Base-by-base conservation (phyloP, 2,888 invertebrate genomes). In the Chrysolina oricalcia region DNA sequence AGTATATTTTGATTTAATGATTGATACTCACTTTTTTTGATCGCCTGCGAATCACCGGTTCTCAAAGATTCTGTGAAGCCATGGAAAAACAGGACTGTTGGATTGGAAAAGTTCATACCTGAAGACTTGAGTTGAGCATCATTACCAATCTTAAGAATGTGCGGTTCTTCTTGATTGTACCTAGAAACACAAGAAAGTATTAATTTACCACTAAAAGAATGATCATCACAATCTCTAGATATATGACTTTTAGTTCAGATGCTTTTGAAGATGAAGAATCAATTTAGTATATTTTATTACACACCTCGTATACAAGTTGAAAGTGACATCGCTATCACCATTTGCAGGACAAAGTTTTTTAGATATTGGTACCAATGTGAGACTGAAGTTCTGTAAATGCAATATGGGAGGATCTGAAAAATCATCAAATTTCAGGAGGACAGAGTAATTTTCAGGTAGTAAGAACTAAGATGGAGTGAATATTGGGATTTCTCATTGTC, bases 1-100 rank as follows among this genome's bases (percentile, higher is more conserved):
- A n/a, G n/a, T n/a, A n/a, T n/a, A n/a, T n/a, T n/a, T n/a, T n/a
- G n/a, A n/a, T n/a, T n/a, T n/a, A n/a, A n/a, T n/a, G n/a, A n/a
- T n/a, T 5, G 11, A n/a, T 53, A 67, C 70, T 78, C 82, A 91
- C 91, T 90, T 85, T 91, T 89, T 78, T 90, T 86, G 2, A 91
- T 84, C 76, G 88, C 81, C 15, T 89, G 83, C 0, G 87, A 89
- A 82, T 91, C 91, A n/a, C 89, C 89, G n/a, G 90, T 88, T 19
- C 88, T 87, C 0, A 90, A 87, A 59, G 88, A 89, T 82, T 92
- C 92, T 86, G 91, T 89, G 84, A 91, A 92, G 0, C 91, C 92
- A 82, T 91, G 91, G 87, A 92, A 91, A 83, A 90, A 90, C 21
- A 92, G 71, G 0, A 91, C 89, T 0, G 92, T 92, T 2, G 87